phyloP scores from a whole-genome alignment of 2,113 vertebrate species.

The Crotophaga sulcirostris region DNA sequence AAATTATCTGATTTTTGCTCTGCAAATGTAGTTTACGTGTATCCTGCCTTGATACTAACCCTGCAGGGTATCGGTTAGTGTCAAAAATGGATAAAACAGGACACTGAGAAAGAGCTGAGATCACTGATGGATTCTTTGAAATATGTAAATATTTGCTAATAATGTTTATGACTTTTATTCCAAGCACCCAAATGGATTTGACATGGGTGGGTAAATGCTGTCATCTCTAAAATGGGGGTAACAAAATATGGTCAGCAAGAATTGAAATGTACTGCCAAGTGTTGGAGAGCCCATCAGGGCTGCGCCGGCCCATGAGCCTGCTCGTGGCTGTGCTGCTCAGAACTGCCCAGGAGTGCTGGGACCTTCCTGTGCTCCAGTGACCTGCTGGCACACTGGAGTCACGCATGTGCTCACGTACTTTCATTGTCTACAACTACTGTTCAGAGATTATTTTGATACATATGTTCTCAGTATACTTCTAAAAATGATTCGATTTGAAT shows the following conservation, averaged over 20 bases:
- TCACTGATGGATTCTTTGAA: not conserved
- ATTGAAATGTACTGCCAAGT: not conserved
- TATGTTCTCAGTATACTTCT: not conserved
- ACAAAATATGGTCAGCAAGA: not conserved
- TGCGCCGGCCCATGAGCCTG: rapidly evolving
- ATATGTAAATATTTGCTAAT: not conserved
- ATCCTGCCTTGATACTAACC: not conserved
- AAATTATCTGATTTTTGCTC: not conserved
- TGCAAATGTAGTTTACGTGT: not conserved
- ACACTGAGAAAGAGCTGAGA: not conserved
- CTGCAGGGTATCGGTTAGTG: not conserved
- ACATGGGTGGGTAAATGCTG: not conserved
- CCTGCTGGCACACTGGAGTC: not conserved
- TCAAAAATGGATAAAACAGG: not conserved
- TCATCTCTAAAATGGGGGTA: not conserved
- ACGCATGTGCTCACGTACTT: rapidly evolving
- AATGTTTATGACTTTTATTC: not conserved
- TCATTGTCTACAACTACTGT: not conserved
- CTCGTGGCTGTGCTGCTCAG: not conserved
- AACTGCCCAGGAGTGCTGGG: not conserved
- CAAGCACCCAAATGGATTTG: not conserved
- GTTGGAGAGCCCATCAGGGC: not conserved
- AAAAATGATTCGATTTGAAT: not conserved
- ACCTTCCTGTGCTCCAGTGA: not conserved
- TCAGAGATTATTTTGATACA: not conserved